phyloP scores from a whole-genome alignment of 2,113 vertebrate species.

The Phaethon lepturus region DNA sequence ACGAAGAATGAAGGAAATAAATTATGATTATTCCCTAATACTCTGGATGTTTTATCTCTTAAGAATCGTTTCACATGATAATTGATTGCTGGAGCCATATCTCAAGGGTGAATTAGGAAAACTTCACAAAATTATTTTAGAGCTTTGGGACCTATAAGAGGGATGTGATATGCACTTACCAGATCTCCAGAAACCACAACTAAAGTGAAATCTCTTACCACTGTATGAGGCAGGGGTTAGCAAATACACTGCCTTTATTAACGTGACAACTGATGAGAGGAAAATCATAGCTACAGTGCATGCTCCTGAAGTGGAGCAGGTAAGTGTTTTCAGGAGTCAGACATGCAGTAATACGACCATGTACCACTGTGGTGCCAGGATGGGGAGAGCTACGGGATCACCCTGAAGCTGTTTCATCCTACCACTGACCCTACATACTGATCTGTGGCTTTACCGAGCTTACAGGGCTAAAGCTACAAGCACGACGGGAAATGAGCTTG shows the following conservation, averaged over 20 bases:
- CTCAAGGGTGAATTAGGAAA: not conserved
- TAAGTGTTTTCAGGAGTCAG: not conserved
- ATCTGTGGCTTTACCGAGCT: not conserved
- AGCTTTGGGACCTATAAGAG: conserved; percentile 1
- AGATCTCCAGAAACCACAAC: not conserved
- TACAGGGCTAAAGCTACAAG: not conserved
- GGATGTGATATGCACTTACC: not conserved
- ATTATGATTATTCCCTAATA: conserved; percentile 10
- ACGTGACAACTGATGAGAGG: not conserved
- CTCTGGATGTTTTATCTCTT: not conserved
- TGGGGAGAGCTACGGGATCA: not conserved
- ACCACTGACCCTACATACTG: not conserved
- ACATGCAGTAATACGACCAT: not conserved
- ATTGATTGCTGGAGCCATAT: not conserved
- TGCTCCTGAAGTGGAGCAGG: not conserved
- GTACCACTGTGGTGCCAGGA: not conserved
- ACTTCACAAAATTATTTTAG: conserved; percentile 12
- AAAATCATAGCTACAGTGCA: not conserved
- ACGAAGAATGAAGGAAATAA: conserved; percentile 36
- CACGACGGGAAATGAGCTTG: not conserved
- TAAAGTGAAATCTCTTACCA: not conserved
- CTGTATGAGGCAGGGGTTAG: not conserved
- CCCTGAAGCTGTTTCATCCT: not conserved
- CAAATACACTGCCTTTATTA: not conserved
- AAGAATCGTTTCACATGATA: conserved; percentile 5